Conservation (phyloP, 2,888 invertebrate species). For the Malthinus flaveolus region DNA sequence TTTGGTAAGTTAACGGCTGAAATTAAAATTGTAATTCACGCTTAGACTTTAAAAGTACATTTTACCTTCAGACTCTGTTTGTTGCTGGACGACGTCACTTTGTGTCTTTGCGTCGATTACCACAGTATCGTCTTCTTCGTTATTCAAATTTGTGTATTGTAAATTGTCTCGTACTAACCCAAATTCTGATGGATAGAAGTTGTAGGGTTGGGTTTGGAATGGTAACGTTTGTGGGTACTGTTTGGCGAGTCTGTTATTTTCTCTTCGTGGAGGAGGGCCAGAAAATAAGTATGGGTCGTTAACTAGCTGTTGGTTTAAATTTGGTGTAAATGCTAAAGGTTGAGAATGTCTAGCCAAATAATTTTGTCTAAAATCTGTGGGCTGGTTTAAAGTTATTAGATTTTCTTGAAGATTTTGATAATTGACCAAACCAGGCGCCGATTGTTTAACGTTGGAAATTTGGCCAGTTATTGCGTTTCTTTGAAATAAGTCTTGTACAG, state of each 20-base stretch:
- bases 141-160: background rate
- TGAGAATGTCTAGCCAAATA: background rate
- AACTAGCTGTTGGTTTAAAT: background rate
- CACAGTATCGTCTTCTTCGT: constrained; percentile 57
- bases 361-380: constrained; percentile 26
- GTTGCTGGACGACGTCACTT: constrained; percentile 39
- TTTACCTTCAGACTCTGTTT: constrained; percentile 29
- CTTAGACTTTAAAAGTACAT: background rate
- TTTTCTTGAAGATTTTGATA: constrained; percentile 27
- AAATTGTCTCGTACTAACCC: no score
- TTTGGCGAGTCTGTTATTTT: background rate
- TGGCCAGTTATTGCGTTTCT: constrained; percentile 36
- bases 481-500: constrained; percentile 35
- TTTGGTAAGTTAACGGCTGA: constrained; percentile 21
- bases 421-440: background rate
- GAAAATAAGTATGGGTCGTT: background rate
- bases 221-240: background rate
- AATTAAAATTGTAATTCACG: constrained; percentile 2
- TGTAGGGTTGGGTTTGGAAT: background rate
- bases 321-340: background rate
- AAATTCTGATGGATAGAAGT: background rate
- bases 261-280: no score
- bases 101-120: constrained; percentile 56
- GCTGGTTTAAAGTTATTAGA: constrained; percentile 35
- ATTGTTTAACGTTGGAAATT: constrained; percentile 29